These are phyloP conservation scores for Neogobius melanostomus DNA, from an alignment of 2,113 vertebrate genomes.

Conservation along the genomic window DNA sequence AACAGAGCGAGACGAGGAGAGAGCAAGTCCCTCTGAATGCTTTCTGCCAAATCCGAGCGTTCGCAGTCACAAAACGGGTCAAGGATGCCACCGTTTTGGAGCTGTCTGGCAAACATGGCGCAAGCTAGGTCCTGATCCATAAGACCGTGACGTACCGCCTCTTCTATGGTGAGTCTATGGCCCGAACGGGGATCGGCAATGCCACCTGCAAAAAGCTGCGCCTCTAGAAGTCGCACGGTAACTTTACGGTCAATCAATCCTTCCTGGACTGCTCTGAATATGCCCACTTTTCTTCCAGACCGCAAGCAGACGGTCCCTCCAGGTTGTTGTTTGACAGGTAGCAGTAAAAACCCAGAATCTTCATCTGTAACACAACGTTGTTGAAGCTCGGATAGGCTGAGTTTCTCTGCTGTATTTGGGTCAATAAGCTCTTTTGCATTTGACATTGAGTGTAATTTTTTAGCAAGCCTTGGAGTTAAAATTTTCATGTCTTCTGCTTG, in stretches of 20 bases:
- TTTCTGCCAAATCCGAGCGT: conserved; percentile 83
- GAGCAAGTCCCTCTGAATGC: conserved; percentile 80
- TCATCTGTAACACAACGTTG: conserved; percentile 79
- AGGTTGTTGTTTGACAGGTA: conserved; percentile 86
- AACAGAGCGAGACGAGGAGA: conserved; percentile 79
- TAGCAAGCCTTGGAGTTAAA: conserved; percentile 65
- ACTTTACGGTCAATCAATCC: conserved; percentile 88
- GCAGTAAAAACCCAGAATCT: conserved; percentile 81
- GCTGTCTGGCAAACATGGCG: conserved; percentile 83
- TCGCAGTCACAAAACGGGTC: conserved; percentile 76
- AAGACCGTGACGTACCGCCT: conserved; percentile 81
- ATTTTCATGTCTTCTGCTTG: conserved; percentile 73
- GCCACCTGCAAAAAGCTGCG: conserved; percentile 92
- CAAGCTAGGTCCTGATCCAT: conserved; percentile 90
- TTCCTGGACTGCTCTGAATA: conserved; percentile 88
- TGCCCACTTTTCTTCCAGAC: conserved; percentile 84
- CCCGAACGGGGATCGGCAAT: conserved; percentile 90
- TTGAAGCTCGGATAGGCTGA: conserved; percentile 79
- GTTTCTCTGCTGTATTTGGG: conserved; percentile 89
- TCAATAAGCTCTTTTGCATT: conserved; percentile 83
- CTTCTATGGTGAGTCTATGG: conserved; percentile 82
- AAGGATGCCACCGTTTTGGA: conserved; percentile 85
- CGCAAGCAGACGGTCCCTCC: conserved; percentile 85
- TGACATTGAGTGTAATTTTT: conserved; percentile 74
- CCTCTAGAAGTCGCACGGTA: conserved; percentile 83